Percentiles rank a stretch among this genome's conserved stretches.
Evolutionary conservation across 2,113 vertebrate species (phyloP).

Genomic region (Bufo bufo): DNA sequence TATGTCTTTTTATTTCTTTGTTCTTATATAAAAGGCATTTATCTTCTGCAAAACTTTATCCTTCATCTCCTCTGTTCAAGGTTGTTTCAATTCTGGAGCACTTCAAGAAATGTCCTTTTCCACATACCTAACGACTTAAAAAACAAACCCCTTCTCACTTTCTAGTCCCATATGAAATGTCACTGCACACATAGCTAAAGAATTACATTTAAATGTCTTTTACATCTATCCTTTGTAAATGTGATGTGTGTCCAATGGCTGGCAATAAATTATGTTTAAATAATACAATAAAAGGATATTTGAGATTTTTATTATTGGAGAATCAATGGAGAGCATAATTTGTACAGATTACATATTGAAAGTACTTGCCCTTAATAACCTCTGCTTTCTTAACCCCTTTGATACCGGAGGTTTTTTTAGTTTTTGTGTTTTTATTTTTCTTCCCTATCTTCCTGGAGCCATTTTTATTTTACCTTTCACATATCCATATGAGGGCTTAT

Average conservation of each 20-base stretch:
- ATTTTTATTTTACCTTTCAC: no score
- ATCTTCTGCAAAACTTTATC: slow-evolving; percentile 46
- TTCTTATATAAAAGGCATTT: slow-evolving; percentile 35
- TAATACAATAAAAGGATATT: neutral
- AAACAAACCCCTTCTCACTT: neutral
- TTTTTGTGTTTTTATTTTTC: no score
- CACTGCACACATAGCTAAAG: slow-evolving; percentile 2
- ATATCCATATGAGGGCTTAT: no score
- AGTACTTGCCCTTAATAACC: no score
- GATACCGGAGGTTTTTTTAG: no score
- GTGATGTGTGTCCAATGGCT: neutral
- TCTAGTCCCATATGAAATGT: slow-evolving; percentile 23
- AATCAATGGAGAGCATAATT: no score
- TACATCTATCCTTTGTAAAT: neutral
- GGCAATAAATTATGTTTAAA: neutral
- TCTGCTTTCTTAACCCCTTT: no score
- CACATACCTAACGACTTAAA: slow-evolving; percentile 1
- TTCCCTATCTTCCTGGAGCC: no score
- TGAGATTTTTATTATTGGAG: no score
- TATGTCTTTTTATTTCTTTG: slow-evolving; percentile 25
- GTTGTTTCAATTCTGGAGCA: slow-evolving; percentile 33
- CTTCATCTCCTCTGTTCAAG: slow-evolving; percentile 33
- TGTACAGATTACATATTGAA: no score
- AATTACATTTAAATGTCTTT: slow-evolving; percentile 3
- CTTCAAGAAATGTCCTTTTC: slow-evolving; percentile 32